Evolutionary conservation across 2,797 vertebrate genomes (phyloP), one percentile per base, ranked within the genome.

Genomic region (Pangasius larnaudii): DNA sequence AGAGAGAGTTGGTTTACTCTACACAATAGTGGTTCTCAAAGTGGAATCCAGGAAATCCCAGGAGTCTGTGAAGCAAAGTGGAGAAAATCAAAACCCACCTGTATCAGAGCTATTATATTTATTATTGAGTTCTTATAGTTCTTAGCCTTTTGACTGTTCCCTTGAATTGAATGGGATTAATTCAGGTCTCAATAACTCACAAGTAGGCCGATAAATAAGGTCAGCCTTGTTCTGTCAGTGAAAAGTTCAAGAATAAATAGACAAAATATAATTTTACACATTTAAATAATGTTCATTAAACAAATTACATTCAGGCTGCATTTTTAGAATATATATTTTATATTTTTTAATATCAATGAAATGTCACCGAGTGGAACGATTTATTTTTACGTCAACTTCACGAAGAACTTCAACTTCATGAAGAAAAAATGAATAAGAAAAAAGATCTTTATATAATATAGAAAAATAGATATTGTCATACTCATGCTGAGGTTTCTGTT

Each of bases 11-110:
- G 22, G 30, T 67, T 33, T 30, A 33, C 30, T 14, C 14, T 75
- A 49, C 72, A 74, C 71, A 75, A n/a, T 49, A n/a, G 42, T 49
- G 72, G 42, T 75, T 75, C 24, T 74, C 42, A 46, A 74, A 74
- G 72, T 74, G 42, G 22, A 74, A 74, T 75, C 18, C 42, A 49
- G 42, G 4, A 75, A 75, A n/a, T 49, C 5, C 11, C 46, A 49
- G 42, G 24, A 42, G 49, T 51, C 5, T 53, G 49, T 53, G 10
- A 75, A 77, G 74, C 49, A 30, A 30, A 8, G 11, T 51, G n/a
- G n/a, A 53, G 49, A 77, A 77, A 77, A 77, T 51, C 46, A 77
- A 27, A 77, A 18, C 5, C 42, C 2, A 51, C 13, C 46, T 30
- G 14, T 77, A 49, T 49, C 74, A 49, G 16, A n/a, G 5, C 74